Evolutionary conservation across 2,113 vertebrate genomes (phyloP), one percentile per base, ranked within the genome.

Genomic region (Urocitellus parryii): DNA sequence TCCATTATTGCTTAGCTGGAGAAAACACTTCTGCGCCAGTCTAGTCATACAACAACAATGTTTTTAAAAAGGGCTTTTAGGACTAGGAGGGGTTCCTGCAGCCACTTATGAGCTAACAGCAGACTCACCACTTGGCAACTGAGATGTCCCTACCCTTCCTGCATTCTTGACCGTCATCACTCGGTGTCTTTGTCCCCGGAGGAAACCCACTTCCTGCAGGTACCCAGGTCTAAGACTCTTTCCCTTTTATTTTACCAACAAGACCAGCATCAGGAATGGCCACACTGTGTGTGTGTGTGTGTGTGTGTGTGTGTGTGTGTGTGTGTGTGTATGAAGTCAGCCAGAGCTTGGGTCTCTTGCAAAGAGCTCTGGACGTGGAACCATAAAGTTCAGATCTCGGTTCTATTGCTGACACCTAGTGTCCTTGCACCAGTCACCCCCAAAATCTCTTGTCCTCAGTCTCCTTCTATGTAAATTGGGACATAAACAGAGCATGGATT

Each of bases 1-100:
- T 67, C 87, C 72, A 65, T 96, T 51, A 67, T 25, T 89, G 56
- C 90, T 96, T 53, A 80, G 83, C 84, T 56, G 56, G 79, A 92
- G 37, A 89, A 89, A 95, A 95, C 53, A 91, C 13, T 73, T 39
- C 27, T 32, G 70, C 48, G 37, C 79, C 32, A 42, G 86, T 70
- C 72, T 80, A 90, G 67, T 86, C 90, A 84, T 61, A 65, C 32
- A 91, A 45, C 5, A 68, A 45, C 14, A 85, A 20, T 5, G n/a
- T 58, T 53, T 68, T 84, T 24, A 12, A 12, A 16, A 45, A 72
- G 10, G 37, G 2, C 63, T 79, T 94, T 79, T 63, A 87, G 70
- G 58, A 81, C 51, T 8, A 77, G 76, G 34, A 74, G 12, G 34
- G 24, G 25, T 56, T 87, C 63, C 63, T 74, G n/a, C 32, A 27